A percentile compares a stretch with the other conserved stretches of the same genome.
These are phyloP conservation scores for Varecia variegata DNA, from an alignment of 2,797 vertebrate species.

Conservation along the genomic window DNA sequence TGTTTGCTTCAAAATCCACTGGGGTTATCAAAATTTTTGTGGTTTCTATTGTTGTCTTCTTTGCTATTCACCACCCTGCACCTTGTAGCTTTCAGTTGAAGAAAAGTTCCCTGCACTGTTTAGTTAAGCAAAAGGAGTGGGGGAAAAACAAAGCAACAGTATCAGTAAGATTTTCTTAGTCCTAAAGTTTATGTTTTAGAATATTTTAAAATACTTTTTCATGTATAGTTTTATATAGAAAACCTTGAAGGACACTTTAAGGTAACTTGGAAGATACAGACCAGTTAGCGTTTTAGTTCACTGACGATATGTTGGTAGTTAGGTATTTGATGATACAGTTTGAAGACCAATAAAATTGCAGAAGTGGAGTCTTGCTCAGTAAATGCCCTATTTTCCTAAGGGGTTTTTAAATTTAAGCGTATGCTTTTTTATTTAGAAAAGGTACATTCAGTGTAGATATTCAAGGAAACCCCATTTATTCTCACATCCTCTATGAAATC, in stretches of 20 bases:
- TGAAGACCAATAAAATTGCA: constrained; percentile 6
- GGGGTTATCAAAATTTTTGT: neutral
- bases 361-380: neutral
- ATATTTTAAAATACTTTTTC: neutral
- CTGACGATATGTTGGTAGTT: constrained; percentile 23
- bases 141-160: neutral
- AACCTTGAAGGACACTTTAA: neutral
- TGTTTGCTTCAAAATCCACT: constrained; percentile 13
- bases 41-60: neutral
- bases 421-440: constrained; percentile 44
- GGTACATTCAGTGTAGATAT: neutral
- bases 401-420: constrained; percentile 36
- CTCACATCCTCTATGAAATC: neutral
- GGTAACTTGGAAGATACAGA: neutral
- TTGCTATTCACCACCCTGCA: neutral
- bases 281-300: neutral
- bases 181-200: constrained; percentile 29
- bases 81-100: neutral
- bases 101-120: neutral
- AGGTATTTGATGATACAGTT: neutral
- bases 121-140: neutral
- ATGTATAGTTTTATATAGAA: neutral
- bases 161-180: neutral
- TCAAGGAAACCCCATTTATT: neutral
- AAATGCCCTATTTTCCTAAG: constrained; percentile 24